Evolutionary conservation across 2,113 vertebrate species (phyloP).

Genomic region (Salminus brasiliensis): DNA sequence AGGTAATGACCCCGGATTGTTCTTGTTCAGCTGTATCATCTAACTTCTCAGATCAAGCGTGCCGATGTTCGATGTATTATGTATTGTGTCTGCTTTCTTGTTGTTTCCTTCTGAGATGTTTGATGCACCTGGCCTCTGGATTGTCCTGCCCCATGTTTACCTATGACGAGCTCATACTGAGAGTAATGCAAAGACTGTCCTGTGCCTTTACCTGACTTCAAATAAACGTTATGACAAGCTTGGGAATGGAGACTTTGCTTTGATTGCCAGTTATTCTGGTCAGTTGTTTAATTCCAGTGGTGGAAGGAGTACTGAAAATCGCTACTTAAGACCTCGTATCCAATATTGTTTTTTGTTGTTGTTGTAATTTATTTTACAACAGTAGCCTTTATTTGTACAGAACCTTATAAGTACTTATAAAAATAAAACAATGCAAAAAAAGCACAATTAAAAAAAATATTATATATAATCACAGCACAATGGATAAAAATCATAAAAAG

Average conservation of each 20-base stretch:
- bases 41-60: neutral
- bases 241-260: neutral
- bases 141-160: slow-evolving; percentile 7
- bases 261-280: neutral
- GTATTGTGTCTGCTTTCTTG: neutral
- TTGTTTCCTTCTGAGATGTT: neutral
- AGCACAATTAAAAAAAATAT: too few relatives aligned
- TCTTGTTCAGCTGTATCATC: too few relatives aligned
- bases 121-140: neutral
- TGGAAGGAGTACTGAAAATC: too few relatives aligned
- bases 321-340: too few relatives aligned
- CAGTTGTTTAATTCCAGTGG: neutral
- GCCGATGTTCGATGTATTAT: too few relatives aligned
- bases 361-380: too few relatives aligned
- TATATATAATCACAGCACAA: too few relatives aligned
- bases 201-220: slow-evolving; percentile 56
- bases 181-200: slow-evolving; percentile 38
- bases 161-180: neutral
- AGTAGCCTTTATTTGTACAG: too few relatives aligned
- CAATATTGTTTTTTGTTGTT: too few relatives aligned
- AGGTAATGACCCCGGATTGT: neutral
- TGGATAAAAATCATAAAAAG: too few relatives aligned
- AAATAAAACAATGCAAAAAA: too few relatives aligned
- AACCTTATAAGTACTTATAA: too few relatives aligned
- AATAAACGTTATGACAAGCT: slow-evolving; percentile 43